phyloP scores from a whole-genome alignment of 2,888 invertebrate species.

The Nephrocerus scutellatus region DNA sequence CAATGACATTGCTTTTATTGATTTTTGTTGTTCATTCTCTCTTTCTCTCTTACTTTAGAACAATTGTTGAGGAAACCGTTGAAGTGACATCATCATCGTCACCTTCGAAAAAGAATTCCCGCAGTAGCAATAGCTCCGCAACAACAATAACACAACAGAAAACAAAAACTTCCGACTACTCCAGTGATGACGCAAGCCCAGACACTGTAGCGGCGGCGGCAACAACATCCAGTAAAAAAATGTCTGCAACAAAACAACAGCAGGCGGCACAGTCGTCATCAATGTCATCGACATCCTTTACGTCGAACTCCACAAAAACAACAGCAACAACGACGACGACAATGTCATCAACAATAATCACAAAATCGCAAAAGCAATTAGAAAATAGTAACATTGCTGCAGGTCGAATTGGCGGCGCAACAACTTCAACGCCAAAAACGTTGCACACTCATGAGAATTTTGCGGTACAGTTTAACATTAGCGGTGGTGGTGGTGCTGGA shows the following conservation, averaged over 20 bases:
- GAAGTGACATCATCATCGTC: conserved; percentile 32
- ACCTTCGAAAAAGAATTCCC: no score
- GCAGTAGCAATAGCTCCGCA: no score
- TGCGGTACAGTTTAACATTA: no score
- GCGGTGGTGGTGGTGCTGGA: no score
- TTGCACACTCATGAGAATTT: no score
- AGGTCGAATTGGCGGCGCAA: conserved; percentile 10
- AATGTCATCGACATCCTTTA: conserved; percentile 11
- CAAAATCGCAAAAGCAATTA: conserved; percentile 19
- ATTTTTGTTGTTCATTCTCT: background rate
- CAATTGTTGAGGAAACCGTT: conserved; percentile 42
- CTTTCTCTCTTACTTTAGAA: conserved; percentile 28
- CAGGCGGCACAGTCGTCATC: conserved; percentile 8
- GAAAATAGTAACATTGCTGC: conserved; percentile 9
- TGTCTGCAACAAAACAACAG: conserved; percentile 15
- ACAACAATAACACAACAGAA: conserved; percentile 19
- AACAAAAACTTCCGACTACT: conserved; percentile 53
- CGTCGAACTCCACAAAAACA: conserved; percentile 14
- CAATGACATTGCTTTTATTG: background rate
- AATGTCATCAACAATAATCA: conserved; percentile 18
- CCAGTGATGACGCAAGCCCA: conserved; percentile 50
- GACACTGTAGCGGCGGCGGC: conserved; percentile 22
- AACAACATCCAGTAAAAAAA: conserved; percentile 1
- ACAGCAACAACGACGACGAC: conserved; percentile 31
- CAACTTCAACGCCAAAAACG: conserved; percentile 19